A percentile compares a stretch with the other conserved stretches of the same genome.
phyloP scores from a whole-genome alignment of 2,113 vertebrate genomes.

The Gopherus evgoodei region DNA sequence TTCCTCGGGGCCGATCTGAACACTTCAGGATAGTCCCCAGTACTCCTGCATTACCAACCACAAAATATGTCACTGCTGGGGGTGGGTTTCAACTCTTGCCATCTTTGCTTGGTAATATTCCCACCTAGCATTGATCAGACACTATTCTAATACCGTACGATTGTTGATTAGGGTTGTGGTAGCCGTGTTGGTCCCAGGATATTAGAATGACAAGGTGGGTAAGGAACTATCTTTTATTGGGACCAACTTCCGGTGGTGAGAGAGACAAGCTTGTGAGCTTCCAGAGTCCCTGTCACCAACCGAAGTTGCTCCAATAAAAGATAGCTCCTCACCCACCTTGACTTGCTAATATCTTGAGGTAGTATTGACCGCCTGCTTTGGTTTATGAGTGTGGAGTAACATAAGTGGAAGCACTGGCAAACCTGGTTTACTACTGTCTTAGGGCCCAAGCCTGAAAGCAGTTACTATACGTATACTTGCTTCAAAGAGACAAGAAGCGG shows the following conservation, averaged over 20 bases:
- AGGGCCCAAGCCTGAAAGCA: not conserved
- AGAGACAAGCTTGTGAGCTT: not conserved
- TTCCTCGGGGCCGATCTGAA: not conserved
- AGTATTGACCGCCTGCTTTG: too few relatives aligned
- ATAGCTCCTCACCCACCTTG: not conserved
- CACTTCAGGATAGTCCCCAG: not conserved
- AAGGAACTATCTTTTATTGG: too few relatives aligned
- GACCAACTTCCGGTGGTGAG: too few relatives aligned
- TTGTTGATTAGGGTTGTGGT: not conserved
- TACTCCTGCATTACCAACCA: not conserved
- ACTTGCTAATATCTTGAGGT: too few relatives aligned
- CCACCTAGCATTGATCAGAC: not conserved
- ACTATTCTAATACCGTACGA: not conserved
- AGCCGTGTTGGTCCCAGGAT: not conserved
- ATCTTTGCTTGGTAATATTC: not conserved
- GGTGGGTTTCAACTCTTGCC: not conserved
- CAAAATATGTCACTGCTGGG: not conserved
- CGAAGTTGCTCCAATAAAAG: not conserved
- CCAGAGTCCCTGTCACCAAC: not conserved
- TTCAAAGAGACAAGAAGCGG: not conserved
- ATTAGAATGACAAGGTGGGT: not conserved
- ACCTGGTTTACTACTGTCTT: not conserved
- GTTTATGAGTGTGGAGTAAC: too few relatives aligned
- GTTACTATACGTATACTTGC: not conserved
- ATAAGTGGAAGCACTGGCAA: not conserved